phyloP scores from a whole-genome alignment of 1,140 invertebrate species.

The Euschistus heros region DNA sequence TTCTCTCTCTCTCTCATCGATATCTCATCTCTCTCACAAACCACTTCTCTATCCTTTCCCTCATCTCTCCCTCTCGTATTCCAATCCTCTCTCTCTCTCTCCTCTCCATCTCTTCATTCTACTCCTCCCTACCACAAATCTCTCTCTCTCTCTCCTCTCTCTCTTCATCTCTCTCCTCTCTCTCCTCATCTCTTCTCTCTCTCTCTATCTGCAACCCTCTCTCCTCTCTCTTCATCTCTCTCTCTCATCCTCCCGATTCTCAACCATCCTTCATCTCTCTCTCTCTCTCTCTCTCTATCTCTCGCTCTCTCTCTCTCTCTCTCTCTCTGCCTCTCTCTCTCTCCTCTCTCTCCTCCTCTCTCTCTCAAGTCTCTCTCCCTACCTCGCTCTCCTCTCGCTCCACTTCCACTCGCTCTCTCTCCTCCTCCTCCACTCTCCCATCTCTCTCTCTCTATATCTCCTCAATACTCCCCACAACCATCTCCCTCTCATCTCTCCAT shows the following conservation, averaged over 20 bases:
- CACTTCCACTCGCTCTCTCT: not conserved
- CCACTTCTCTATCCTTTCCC: not conserved
- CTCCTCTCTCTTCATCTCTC: not conserved
- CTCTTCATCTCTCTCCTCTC: not conserved
- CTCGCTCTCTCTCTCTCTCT: not conserved
- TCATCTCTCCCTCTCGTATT: not conserved
- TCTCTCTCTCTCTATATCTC: not conserved
- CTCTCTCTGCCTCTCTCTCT: not conserved
- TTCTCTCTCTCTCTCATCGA: not conserved
- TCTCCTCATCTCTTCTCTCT: not conserved
- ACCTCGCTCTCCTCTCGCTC: not conserved
- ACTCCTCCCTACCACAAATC: no score
- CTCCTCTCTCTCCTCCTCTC: not conserved
- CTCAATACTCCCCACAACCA: not conserved
- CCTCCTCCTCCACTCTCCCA: not conserved
- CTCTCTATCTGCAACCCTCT: not conserved
- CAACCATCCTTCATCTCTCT: not conserved
- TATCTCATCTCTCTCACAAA: not conserved
- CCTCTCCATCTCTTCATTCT: not conserved
- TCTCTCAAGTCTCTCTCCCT: no score
- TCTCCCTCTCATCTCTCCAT: not conserved
- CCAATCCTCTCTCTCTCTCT: not conserved
- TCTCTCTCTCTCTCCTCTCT: not conserved
- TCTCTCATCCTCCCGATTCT: not conserved
- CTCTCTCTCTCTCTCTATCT: not conserved